Conservation (phyloP, 2,888 invertebrate species). For the Fissipunctia ypsillon region DNA sequence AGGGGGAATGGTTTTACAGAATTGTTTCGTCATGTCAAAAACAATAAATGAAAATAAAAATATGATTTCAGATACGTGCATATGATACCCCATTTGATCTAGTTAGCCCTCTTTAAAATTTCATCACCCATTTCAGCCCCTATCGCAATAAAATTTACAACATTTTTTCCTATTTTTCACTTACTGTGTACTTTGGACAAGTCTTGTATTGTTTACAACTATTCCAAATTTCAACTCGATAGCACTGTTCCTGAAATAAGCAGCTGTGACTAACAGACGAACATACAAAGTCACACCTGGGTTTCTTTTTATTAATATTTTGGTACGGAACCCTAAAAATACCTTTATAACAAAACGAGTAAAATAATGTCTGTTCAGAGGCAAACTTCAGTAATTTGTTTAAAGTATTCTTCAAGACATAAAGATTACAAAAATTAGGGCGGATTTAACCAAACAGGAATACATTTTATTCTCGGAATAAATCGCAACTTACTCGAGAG, state of each 20-base stretch:
- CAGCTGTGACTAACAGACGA: background rate
- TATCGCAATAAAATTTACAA: background rate
- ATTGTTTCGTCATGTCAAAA: background rate
- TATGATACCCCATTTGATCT: background rate
- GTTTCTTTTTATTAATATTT: background rate
- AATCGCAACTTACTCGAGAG: too few relatives aligned
- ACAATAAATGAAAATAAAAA: background rate
- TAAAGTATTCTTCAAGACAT: background rate
- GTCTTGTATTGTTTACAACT: background rate
- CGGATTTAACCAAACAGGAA: too few relatives aligned
- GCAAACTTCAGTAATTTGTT: background rate
- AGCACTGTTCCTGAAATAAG: background rate
- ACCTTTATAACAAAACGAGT: background rate
- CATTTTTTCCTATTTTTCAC: background rate
- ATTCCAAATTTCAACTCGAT: background rate
- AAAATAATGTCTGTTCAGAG: background rate
- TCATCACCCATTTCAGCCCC: background rate
- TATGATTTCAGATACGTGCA: background rate
- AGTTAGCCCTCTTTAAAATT: background rate
- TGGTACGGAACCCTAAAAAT: background rate
- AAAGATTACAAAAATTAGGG: background rate
- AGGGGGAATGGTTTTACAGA: background rate
- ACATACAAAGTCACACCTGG: background rate
- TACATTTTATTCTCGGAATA: too few relatives aligned
- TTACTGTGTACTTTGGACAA: background rate